These are phyloP conservation scores for Euphonia xanthogaster DNA, from an alignment of 2,797 vertebrate genomes.

Conservation along the genomic window DNA sequence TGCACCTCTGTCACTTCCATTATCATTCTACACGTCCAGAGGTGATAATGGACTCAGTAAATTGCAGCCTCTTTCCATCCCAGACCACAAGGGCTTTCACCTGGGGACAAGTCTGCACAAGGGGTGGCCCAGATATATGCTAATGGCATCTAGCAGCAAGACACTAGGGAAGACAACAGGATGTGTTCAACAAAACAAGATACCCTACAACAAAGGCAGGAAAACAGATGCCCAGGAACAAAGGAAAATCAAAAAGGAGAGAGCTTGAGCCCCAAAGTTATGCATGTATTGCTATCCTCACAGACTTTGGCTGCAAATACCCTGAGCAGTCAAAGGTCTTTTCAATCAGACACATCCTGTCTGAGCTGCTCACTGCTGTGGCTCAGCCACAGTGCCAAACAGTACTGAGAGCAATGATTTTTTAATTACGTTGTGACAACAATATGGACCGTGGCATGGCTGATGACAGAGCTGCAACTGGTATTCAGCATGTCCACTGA, in stretches of 20 bases:
- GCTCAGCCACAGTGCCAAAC: not conserved
- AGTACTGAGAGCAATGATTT: constrained; percentile 11
- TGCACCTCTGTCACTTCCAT: constrained; percentile 88
- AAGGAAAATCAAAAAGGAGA: not conserved
- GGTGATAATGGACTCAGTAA: constrained; percentile 88
- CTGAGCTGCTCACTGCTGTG: not conserved
- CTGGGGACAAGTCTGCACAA: constrained; percentile 70
- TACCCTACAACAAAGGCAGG: constrained; percentile 24
- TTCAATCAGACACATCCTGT: not conserved
- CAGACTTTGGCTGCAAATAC: not conserved
- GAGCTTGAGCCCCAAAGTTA: not conserved
- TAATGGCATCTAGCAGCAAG: constrained; percentile 65
- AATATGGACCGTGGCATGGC: not conserved
- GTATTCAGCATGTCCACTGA: not conserved
- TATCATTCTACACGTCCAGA: constrained; percentile 83
- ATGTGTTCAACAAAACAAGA: constrained; percentile 1
- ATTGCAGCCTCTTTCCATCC: constrained; percentile 78
- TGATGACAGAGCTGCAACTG: not conserved
- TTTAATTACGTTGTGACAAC: constrained; percentile 35
- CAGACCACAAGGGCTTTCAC: constrained; percentile 72
- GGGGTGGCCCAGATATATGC: constrained; percentile 71
- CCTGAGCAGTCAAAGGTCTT: not conserved
- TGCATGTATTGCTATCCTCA: not conserved
- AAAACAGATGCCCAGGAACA: constrained; percentile 37
- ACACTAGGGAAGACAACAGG: not conserved